Conservation (phyloP, 2,113 vertebrate species). For the Craseonycteris thonglongyai region DNA sequence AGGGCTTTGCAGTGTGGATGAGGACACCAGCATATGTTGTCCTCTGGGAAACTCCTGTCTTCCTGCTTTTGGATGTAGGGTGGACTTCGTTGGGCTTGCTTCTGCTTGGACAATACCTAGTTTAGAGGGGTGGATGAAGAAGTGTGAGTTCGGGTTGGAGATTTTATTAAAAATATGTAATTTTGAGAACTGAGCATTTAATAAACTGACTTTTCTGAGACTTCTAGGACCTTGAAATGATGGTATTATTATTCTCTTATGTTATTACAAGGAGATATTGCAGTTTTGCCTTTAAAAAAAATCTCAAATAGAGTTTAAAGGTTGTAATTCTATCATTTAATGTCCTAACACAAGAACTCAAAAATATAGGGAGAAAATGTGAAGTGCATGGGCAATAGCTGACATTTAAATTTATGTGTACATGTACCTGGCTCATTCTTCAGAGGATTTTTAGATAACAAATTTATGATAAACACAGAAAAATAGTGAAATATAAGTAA, state of each 20-base stretch:
- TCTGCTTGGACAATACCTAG: background rate
- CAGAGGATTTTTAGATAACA: background rate
- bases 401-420: background rate
- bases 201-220: conserved; percentile 20
- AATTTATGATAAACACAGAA: background rate
- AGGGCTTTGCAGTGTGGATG: background rate
- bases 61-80: background rate
- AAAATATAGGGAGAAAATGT: background rate
- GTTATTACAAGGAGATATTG: background rate
- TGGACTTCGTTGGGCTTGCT: background rate
- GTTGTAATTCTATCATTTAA: background rate
- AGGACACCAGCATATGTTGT: background rate
- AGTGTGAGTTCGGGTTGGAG: background rate
- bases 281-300: background rate
- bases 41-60: background rate
- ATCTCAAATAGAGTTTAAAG: background rate
- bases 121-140: background rate
- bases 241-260: background rate
- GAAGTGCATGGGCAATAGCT: background rate
- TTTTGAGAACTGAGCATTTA: conserved; percentile 44
- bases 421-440: background rate
- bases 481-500: background rate
- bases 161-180: background rate
- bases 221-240: background rate
- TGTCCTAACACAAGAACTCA: background rate